Evolutionary conservation across 2,888 invertebrate species (phyloP), one percentile per base, ranked within the genome.

Genomic region (Stenurella melanura): DNA sequence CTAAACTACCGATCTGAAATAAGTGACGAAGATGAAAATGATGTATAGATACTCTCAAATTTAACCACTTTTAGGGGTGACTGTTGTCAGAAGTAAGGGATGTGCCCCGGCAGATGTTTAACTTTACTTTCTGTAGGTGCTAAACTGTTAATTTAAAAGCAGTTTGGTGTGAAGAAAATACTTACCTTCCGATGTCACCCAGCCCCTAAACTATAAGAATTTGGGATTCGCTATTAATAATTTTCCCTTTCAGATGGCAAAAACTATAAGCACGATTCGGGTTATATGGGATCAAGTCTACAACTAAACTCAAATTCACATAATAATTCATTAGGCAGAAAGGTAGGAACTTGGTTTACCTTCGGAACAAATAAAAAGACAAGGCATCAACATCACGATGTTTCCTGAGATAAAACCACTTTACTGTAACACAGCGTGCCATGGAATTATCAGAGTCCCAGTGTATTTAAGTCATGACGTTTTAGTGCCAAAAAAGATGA

Each of bases 321-420:
- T 26, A 88, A 88, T 68, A 89, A 89, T 72, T 91, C 91, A 21
- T 84, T 92, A 81, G 92, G 92, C 61, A 89, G 92, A 57, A 91
- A 91, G 86, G 91, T 92, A 78, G 92, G 92, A 72, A 92, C 91
- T 18, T 92, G 92, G 92, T 92, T 92, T 83, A 92, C 90, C 64
- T 92, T 92, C 82, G 91, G 91, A 67, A 90, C 90, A 82, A 90
- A 90, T 85, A 91, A 91, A 84, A 92, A 92, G 85, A 88, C 90
- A 30, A 88, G 91, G 78, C 89, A 90, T 81, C 88, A 87, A 73
- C 87, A 88, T 60, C 89, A 89, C 61, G 90, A 89, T 80, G 87
- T 90, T 85, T 90, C 91, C 86, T 90, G 91, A 91, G 91, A 90
- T 87, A 90, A 89, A 88, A 90, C 91, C 77, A 91, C 91, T 86